These are phyloP conservation scores for Pachliopta kotzebuea DNA, from an alignment of 2,888 invertebrate species.

Conservation along the genomic window DNA sequence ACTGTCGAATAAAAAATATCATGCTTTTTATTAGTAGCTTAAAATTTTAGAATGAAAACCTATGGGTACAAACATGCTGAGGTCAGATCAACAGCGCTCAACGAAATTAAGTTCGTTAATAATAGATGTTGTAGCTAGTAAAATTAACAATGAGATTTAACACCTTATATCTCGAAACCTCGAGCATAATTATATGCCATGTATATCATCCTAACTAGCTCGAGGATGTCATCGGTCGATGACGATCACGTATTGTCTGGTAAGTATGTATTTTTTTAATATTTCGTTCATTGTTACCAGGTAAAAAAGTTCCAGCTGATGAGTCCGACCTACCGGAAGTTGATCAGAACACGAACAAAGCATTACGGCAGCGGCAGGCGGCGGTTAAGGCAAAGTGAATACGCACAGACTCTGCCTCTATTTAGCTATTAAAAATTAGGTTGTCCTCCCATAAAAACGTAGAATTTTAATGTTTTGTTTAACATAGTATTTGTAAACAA, in stretches of 20 bases:
- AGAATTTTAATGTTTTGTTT: constrained; percentile 43
- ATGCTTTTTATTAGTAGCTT: no score
- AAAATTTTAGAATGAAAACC: no score
- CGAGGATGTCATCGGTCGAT: no score
- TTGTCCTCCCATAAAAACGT: constrained; percentile 55
- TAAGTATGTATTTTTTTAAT: background rate
- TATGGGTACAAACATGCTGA: no score
- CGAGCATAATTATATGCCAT: no score
- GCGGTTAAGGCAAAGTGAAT: constrained; percentile 80
- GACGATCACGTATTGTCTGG: background rate
- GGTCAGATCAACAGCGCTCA: no score
- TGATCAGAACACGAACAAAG: constrained; percentile 93
- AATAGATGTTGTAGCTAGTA: no score
- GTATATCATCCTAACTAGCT: no score
- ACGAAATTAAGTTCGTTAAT: no score
- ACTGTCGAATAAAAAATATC: no score
- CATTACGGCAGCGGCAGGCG: constrained; percentile 81
- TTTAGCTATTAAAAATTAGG: constrained; percentile 43
- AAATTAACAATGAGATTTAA: no score
- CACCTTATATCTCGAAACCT: no score
- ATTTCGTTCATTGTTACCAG: constrained; percentile 55
- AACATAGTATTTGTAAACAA: constrained; percentile 33
- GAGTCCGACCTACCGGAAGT: constrained; percentile 96
- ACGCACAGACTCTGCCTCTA: constrained; percentile 24
- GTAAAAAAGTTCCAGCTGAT: constrained; percentile 83